Evolutionary conservation across 2,113 vertebrate genomes (phyloP).

Genomic region (Tupaia chinensis): DNA sequence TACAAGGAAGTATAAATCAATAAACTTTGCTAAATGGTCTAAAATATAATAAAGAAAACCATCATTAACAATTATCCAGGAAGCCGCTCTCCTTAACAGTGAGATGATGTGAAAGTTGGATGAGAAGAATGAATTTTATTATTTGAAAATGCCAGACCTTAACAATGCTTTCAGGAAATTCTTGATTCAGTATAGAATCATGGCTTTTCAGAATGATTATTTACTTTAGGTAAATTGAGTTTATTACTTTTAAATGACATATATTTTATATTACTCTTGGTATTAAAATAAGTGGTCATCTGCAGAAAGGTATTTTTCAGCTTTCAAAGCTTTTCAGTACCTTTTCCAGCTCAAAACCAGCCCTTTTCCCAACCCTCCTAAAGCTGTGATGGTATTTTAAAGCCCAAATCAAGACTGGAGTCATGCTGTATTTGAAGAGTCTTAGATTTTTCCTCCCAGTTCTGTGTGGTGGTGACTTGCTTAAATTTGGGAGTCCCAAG

Average conservation of each 20-base stretch:
- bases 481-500: background rate
- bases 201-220: slow-evolving; percentile 51
- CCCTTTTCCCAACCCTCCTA: background rate
- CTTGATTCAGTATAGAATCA: background rate
- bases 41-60: slow-evolving; percentile 83
- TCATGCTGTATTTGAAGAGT: background rate
- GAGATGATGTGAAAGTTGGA: slow-evolving; percentile 72
- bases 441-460: background rate
- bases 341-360: background rate
- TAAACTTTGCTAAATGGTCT: slow-evolving; percentile 81
- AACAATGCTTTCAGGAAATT: slow-evolving; percentile 50
- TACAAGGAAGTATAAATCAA: slow-evolving; percentile 84
- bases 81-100: slow-evolving; percentile 76
- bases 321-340: background rate
- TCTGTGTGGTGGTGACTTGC: background rate
- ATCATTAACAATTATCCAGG: slow-evolving; percentile 79
- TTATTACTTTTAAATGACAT: slow-evolving; percentile 15
- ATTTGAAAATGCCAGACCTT: slow-evolving; percentile 42
- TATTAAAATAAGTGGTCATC: background rate
- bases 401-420: background rate
- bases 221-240: slow-evolving; percentile 45
- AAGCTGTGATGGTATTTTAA: background rate
- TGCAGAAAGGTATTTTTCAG: background rate
- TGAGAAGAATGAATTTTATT: slow-evolving; percentile 62
- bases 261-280: background rate